These are phyloP conservation scores for Melanerpes formicivorus DNA, from an alignment of 2,113 vertebrate species.

Conservation along the genomic window DNA sequence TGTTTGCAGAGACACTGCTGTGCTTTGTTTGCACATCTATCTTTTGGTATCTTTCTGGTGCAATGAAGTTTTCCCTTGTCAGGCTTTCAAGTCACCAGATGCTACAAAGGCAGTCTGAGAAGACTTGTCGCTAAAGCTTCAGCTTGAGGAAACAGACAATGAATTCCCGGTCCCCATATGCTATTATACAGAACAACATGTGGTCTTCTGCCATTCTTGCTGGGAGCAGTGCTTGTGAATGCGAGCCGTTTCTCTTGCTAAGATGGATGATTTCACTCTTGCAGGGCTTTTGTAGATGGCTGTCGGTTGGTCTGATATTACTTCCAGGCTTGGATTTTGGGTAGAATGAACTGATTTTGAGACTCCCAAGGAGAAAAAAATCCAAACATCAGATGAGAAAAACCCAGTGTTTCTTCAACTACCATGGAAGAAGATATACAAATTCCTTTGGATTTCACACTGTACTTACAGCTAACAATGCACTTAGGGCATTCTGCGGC, in stretches of 20 bases:
- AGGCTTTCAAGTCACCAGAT: neutral
- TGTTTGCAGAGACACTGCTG: neutral
- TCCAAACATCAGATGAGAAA: neutral
- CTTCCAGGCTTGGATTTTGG: neutral
- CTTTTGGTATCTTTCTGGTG: neutral
- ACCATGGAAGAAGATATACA: neutral
- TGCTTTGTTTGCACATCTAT: neutral
- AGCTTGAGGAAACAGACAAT: neutral
- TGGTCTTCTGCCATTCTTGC: neutral
- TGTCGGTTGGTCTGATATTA: neutral
- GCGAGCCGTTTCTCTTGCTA: neutral
- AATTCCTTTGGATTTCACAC: neutral
- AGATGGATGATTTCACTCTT: neutral
- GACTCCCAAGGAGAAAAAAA: neutral
- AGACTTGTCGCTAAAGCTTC: conserved; percentile 6
- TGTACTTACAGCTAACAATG: neutral
- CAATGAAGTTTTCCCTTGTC: neutral
- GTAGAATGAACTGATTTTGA: neutral
- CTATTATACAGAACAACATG: neutral
- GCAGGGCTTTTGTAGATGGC: neutral
- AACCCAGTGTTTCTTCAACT: neutral
- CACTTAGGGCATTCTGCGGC: neutral
- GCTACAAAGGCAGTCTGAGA: neutral
- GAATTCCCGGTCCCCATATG: conserved; percentile 5
- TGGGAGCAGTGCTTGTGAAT: neutral